These are phyloP conservation scores for Corapipo altera DNA, from an alignment of 2,113 vertebrate genomes.

Conservation along the genomic window DNA sequence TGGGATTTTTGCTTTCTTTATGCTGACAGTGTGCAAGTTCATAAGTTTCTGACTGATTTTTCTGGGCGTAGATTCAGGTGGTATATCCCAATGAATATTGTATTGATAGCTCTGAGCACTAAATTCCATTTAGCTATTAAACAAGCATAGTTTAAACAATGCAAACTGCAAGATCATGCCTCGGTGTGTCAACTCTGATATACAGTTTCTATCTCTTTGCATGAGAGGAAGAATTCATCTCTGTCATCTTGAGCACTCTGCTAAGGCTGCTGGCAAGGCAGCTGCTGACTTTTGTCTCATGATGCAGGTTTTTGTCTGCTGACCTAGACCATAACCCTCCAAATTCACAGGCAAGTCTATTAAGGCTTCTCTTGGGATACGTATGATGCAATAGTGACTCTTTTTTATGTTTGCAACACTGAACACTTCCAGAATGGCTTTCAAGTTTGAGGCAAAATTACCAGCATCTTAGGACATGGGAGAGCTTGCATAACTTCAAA, in stretches of 20 bases:
- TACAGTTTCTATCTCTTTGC: constrained; percentile 22
- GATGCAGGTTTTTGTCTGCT: not conserved
- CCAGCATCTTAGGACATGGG: not conserved
- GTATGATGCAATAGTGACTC: not conserved
- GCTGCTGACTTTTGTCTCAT: not conserved
- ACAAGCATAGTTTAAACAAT: not conserved
- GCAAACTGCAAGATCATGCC: not conserved
- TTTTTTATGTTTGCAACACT: not conserved
- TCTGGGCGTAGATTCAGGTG: not conserved
- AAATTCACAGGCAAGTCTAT: not conserved
- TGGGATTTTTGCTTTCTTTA: not conserved
- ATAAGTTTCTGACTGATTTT: not conserved
- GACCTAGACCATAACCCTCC: not conserved
- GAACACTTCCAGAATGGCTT: not conserved
- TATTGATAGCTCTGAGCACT: not conserved
- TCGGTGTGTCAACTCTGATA: not conserved
- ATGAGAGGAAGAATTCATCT: constrained; percentile 16
- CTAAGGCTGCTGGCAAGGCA: not conserved
- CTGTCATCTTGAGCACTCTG: constrained; percentile 4
- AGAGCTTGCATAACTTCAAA: not conserved
- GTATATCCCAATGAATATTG: not conserved
- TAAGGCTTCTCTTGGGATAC: not conserved
- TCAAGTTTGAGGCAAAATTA: not conserved
- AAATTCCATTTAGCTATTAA: not conserved
- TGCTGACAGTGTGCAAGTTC: not conserved